A percentile compares a stretch with the other conserved stretches of the same genome.
phyloP scores from a whole-genome alignment of 1,140 invertebrate genomes.

The Antheraea pernyi region DNA sequence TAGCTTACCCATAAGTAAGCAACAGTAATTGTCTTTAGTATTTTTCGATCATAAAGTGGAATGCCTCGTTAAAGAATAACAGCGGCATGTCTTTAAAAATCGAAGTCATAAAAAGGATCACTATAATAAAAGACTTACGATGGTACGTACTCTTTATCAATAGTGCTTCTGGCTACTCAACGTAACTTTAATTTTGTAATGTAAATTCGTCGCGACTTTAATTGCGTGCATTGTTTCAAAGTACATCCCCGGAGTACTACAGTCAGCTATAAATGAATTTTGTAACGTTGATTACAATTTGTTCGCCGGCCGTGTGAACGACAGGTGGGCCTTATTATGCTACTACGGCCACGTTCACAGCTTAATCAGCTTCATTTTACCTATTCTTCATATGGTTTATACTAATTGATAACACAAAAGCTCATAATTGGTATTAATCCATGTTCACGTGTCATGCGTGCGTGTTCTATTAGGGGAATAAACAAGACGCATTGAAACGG shows the following conservation, averaged over 20 bases:
- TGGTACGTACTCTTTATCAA: no score
- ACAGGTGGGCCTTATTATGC: not conserved
- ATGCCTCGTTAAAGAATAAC: no score
- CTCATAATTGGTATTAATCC: conserved; percentile 8
- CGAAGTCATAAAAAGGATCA: no score
- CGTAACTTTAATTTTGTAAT: no score
- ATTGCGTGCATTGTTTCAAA: not conserved
- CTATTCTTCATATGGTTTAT: not conserved
- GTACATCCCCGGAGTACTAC: not conserved
- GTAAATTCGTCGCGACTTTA: no score
- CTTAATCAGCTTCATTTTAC: not conserved
- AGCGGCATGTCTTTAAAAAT: no score
- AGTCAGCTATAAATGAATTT: not conserved
- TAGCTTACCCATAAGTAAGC: no score
- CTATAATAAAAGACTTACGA: no score
- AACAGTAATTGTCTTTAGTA: no score
- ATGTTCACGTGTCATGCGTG: conserved; percentile 1
- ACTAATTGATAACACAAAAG: conserved; percentile 3
- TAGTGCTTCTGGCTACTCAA: no score
- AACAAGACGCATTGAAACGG: conserved; percentile 20
- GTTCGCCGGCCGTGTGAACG: not conserved
- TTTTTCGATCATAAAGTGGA: no score
- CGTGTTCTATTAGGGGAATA: conserved; percentile 20
- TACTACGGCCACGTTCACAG: not conserved
- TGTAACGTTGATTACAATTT: not conserved